A percentile compares a stretch with the other conserved stretches of the same genome.
Conservation (phyloP, 2,113 vertebrate genomes). For the Corythornis vintsioides region DNA sequence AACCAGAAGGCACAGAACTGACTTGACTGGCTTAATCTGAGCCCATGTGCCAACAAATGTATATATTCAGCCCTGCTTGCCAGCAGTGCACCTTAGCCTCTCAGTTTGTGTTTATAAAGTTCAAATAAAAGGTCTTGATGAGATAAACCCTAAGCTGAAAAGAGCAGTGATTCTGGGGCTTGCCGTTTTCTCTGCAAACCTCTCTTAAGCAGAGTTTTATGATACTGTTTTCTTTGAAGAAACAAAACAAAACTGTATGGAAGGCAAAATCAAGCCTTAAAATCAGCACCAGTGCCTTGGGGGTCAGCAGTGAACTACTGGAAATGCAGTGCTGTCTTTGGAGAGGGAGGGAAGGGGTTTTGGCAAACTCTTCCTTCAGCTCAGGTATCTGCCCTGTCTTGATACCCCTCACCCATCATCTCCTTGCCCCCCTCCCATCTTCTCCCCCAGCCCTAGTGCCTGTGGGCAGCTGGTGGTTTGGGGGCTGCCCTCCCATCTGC, state of each 20-base stretch:
- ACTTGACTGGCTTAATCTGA: background rate
- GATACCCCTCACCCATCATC: rapidly evolving
- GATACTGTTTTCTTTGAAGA: background rate
- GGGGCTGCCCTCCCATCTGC: rapidly evolving
- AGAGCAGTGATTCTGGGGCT: background rate
- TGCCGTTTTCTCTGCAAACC: background rate
- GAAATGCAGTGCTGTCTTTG: background rate
- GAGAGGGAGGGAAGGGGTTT: background rate
- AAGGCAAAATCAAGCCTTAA: background rate
- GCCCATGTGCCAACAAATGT: background rate
- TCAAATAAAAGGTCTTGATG: background rate
- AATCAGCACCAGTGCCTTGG: background rate
- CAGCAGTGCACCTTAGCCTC: background rate
- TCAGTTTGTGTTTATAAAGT: background rate
- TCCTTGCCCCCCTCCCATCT: rapidly evolving
- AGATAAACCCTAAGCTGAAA: background rate
- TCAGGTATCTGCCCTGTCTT: background rate
- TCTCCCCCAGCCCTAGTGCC: background rate
- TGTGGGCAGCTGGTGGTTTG: background rate
- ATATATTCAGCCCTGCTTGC: background rate
- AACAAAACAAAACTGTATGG: background rate
- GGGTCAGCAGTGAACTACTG: background rate
- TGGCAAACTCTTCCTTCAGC: background rate
- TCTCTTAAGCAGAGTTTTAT: background rate
- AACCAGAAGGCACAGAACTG: background rate